Evolutionary conservation across 2,113 vertebrate genomes (phyloP).

Genomic region (Calyptommatus sinebrachiatus): DNA sequence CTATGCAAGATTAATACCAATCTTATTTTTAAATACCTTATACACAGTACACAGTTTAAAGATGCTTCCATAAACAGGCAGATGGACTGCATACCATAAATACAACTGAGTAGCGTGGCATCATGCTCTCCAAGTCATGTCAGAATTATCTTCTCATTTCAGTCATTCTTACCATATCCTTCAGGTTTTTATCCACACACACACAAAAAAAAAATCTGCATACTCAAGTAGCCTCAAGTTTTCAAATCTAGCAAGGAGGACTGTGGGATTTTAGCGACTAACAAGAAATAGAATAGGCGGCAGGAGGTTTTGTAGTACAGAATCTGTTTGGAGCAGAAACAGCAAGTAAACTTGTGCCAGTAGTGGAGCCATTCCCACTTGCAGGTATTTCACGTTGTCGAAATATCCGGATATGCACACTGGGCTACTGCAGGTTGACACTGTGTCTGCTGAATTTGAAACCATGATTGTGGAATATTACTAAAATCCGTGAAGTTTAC

Average conservation of each 20-base stretch:
- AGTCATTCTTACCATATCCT: conserved; percentile 8
- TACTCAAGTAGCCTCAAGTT: background rate
- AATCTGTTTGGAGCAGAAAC: too few relatives aligned
- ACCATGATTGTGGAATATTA: too few relatives aligned
- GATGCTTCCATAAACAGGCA: conserved; percentile 27
- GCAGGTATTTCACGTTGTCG: too few relatives aligned
- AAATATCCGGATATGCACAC: too few relatives aligned
- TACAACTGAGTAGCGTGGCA: conserved; percentile 13
- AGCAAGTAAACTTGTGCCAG: too few relatives aligned
- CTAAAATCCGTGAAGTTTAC: too few relatives aligned
- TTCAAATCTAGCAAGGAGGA: background rate
- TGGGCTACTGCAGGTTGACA: too few relatives aligned
- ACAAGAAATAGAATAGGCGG: too few relatives aligned
- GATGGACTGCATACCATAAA: conserved; percentile 34
- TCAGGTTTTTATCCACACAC: background rate
- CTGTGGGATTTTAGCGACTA: too few relatives aligned
- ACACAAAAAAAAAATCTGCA: background rate
- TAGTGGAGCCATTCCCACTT: too few relatives aligned
- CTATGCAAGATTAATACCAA: background rate
- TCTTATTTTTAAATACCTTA: conserved; percentile 28
- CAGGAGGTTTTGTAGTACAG: too few relatives aligned
- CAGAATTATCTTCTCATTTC: background rate
- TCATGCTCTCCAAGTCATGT: background rate
- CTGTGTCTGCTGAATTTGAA: too few relatives aligned
- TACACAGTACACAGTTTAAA: background rate